Evolutionary conservation across 1,140 invertebrate species (phyloP), one percentile per base, ranked within the genome.

Genomic region (Neodiprion fabricii): DNA sequence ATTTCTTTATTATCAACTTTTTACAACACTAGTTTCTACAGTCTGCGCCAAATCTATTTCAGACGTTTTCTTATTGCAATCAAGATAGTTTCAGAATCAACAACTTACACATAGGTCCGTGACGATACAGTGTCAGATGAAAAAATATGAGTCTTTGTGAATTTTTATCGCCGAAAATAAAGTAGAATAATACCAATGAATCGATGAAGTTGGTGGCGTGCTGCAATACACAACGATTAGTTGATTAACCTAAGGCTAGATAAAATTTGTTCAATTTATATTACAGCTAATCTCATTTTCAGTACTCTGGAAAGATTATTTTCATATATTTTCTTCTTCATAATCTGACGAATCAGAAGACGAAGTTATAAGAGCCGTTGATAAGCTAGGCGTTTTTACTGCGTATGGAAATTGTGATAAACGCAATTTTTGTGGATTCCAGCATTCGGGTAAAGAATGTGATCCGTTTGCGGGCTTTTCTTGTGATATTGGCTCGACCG

Each of bases 341-440:
- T 23, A 77, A 74, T 87, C 86, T 68, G 85, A 87, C n/a, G 85
- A 87, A 23, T 86, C 85, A 47, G 87, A 87, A 49, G 86, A 87
- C 9, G 86, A 87, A 5, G 84, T 81, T 72, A 87, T 87, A 28
- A 88, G 81, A 1, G 86, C 86, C 65, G 86, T 83, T 7, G 86
- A 86, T 7, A 86, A 76, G 72, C 85, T 88, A 12, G 70, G 85
- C 81, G 11, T 82, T 80, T 67, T 85, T 82, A 77, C 75, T 10
- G 82, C 79, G 68, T 82, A 85, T 5, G 83, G 80, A 73, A 85
- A 85, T 47, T 82, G 85, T 47, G 83, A 81, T 73, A 85, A 79
- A 8, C 86, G 82, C 61, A 82, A 65, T 40, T 84, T 86, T 53
- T 85, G 83, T 7, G 79, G 77, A 67, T 86, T 86, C 85, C 86